Base-by-base conservation (phyloP, 2,113 vertebrate genomes). In the Clarias gariepinus region DNA sequence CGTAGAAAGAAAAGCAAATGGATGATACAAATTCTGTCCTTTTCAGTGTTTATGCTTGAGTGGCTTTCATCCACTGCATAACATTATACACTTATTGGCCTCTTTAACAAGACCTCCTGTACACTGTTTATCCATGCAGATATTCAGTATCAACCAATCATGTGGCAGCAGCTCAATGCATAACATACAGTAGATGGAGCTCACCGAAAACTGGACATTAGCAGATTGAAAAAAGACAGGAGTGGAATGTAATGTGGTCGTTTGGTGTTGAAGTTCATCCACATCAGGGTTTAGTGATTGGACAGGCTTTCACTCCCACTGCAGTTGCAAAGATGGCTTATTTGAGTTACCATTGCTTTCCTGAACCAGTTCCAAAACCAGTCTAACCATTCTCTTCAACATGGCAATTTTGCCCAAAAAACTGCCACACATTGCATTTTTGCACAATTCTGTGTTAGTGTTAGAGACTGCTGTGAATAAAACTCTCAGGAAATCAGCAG, bases 21-120 rank as follows among this genome's bases (percentile, higher is more conserved):
- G 82, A 55, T n/a, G 13, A 73, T 71, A 71, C 82, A 83, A 47
- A 83, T 83, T 16, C 82, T 25, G 52, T 23, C 66, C 66, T 36
- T 58, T 83, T 58, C 66, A 73, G 10, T 83, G 28, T 71, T 36
- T 15, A 58, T 71, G 52, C 53, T 36, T 33, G 82, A 57, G 61
- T 71, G 55, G 52, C 53, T 55, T 68, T 69, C 41, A 23, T 69
- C 15, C 66, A 52, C 52, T 28, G 74, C n/a, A 77, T 77, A 55
- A 77, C 36, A 47, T 74, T 74, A 76, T 52, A 76, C 25, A 55
- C 25, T 28, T 77, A 53, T 52, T 2, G 47, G 25, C 47, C 52
- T 55, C 25, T 77, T 78, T 78, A 55, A 77, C 15, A 78, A 15
- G 25, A n/a, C 55, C 73, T n/a, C 30, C 58, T 81, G 57, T 33